These are phyloP conservation scores for Rhinoraja longicauda DNA, from an alignment of 2,797 vertebrate genomes.

Conservation along the genomic window DNA sequence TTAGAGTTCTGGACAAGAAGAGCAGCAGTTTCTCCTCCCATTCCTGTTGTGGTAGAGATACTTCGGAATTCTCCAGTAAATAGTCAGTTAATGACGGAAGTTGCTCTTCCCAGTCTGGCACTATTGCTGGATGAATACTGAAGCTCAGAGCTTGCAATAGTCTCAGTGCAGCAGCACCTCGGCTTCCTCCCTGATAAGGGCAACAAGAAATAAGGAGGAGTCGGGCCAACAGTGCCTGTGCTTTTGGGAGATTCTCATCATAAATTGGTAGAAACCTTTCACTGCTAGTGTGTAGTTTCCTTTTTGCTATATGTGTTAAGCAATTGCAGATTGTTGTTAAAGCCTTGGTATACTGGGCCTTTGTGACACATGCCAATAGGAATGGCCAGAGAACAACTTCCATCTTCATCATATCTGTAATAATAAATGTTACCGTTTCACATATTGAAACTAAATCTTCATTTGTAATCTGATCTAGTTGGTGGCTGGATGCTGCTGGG, in stretches of 20 bases:
- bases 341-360: background rate
- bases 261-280: background rate
- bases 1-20: background rate
- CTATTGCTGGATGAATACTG: conserved; percentile 14
- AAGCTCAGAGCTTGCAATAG: conserved; percentile 10
- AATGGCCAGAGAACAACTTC: conserved; percentile 26
- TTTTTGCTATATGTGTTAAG: conserved; percentile 8
- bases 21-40: conserved; percentile 27
- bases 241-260: background rate
- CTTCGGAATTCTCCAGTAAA: background rate
- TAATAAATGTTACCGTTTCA: conserved; percentile 22
- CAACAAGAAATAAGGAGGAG: conserved; percentile 7
- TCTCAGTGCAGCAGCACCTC: conserved; percentile 4
- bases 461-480: background rate
- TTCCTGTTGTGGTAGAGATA: conserved; percentile 5
- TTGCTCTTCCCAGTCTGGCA: background rate
- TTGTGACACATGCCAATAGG: conserved; percentile 20
- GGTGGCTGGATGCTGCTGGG: too few species aligned
- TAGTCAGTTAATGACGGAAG: background rate
- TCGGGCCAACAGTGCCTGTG: conserved; percentile 19
- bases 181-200: conserved; percentile 17
- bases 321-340: conserved; percentile 28
- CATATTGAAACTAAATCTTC: conserved; percentile 19
- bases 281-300: conserved; percentile 6
- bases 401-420: conserved; percentile 12